A percentile compares a stretch with the other conserved stretches of the same genome.
Evolutionary conservation across 2,113 vertebrate genomes (phyloP).

Genomic region (Nestor notabilis): DNA sequence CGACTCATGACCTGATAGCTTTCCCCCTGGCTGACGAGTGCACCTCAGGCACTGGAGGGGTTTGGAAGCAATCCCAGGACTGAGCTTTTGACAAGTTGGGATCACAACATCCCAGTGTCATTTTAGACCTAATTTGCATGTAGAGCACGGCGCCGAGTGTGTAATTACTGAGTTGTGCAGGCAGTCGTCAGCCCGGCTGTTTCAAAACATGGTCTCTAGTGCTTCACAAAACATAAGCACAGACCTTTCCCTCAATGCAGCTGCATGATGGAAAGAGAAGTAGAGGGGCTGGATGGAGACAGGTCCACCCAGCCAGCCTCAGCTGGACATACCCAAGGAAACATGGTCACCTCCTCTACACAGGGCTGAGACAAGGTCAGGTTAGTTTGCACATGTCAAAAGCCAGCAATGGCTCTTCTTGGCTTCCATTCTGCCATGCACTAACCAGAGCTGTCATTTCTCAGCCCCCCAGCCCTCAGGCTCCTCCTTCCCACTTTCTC

Average conservation of each 20-base stretch:
- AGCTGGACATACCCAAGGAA: background rate
- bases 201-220: background rate
- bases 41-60: background rate
- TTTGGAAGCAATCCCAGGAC: background rate
- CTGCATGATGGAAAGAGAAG: background rate
- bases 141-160: background rate
- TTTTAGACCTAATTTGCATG: background rate
- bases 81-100: background rate
- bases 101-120: background rate
- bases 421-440: background rate
- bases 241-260: accelerated
- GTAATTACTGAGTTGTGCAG: background rate
- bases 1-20: accelerated
- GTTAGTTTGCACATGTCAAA: background rate
- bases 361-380: background rate
- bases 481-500: background rate
- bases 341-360: accelerated
- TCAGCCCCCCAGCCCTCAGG: background rate
- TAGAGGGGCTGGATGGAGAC: accelerated
- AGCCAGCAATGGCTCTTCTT: background rate
- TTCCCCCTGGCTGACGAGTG: accelerated
- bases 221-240: background rate
- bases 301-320: background rate
- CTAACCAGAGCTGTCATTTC: background rate
- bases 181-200: background rate